Conservation (phyloP, 2,888 invertebrate species). For the Escarpia spicata region DNA sequence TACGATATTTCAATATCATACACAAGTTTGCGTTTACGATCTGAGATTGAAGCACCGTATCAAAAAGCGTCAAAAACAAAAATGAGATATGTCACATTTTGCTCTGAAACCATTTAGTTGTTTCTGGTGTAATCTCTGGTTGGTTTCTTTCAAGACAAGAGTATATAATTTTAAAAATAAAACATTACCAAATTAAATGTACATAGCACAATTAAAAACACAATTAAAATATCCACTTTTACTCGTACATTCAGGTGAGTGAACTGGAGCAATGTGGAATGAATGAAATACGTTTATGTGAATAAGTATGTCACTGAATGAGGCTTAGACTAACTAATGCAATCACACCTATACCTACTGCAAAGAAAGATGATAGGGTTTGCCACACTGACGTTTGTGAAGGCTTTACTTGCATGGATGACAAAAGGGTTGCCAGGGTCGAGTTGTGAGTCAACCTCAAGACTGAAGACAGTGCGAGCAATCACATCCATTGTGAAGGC, state of each 20-base stretch:
- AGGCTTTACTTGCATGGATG: slow-evolving; percentile 35
- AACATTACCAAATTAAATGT: not conserved
- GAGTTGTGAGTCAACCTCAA: slow-evolving; percentile 39
- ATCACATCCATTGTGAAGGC: slow-evolving; percentile 43
- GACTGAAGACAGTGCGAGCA: slow-evolving; percentile 41
- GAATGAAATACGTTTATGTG: too few relatives aligned
- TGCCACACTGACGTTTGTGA: slow-evolving; percentile 20
- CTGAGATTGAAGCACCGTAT: too few relatives aligned
- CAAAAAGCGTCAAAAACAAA: too few relatives aligned
- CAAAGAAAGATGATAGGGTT: slow-evolving; percentile 13
- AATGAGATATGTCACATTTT: too few relatives aligned
- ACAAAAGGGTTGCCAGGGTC: slow-evolving; percentile 38
- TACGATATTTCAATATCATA: too few relatives aligned
- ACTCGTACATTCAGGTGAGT: not conserved
- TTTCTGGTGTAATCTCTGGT: too few relatives aligned
- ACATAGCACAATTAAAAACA: not conserved
- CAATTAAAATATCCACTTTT: not conserved
- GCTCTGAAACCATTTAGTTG: too few relatives aligned
- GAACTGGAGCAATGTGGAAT: too few relatives aligned
- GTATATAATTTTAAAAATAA: not conserved
- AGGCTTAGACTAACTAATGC: too few relatives aligned
- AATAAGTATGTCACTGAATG: too few relatives aligned
- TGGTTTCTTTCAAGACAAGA: too few relatives aligned
- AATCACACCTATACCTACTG: not conserved
- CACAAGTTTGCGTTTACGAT: too few relatives aligned